Base-by-base conservation (phyloP, 2,797 vertebrate species). In the Danio tinwini region DNA sequence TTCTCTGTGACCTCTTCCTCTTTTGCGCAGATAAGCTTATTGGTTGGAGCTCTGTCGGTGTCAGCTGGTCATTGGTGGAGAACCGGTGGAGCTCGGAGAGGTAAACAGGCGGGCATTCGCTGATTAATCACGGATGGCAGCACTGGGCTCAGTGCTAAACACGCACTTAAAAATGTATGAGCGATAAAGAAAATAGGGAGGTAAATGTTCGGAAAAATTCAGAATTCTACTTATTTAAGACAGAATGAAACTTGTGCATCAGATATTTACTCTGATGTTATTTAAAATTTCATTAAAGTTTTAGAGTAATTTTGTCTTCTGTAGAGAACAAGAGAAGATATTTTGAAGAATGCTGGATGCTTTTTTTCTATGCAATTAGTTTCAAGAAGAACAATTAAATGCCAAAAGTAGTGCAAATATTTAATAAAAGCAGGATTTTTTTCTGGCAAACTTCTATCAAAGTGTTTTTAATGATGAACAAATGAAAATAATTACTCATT, bases 161-260 rank as follows among this genome's bases (percentile, higher is more conserved):
- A 90, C 88, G 88, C 84, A 90, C 86, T 88, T 93, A 92, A 93
- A 95, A 92, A 93, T 92, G 88, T 86, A 94, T 92, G 92, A 89
- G 78, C 68, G 53, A 49, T 68, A 63, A 79, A 80, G 53, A 50
- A 71, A 71, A 76, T 53, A 67, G 45, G 63, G 76, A 81, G 67
- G 50, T 76, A 76, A 83, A 87, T 78, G 78, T 82, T 80, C 76
- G 65, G n/a, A 61, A 58, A 65, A 42, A 76, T 37, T 53, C 6
- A n/a, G 81, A 59, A 49, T 53, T 70, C 19, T 75, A 44, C 7
- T 11, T 5, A 6, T 42, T 52, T 29, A 72, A 44, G 11, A 40
- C 53, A 52, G 39, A 42, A 44, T 44, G 5, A 6, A 64, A 64
- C 40, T 0, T 64, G 5, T 53, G 16, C 7, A 67, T 49, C 7